These are phyloP conservation scores for Cetoscarus ocellatus DNA, from an alignment of 2,797 vertebrate genomes.

Conservation along the genomic window DNA sequence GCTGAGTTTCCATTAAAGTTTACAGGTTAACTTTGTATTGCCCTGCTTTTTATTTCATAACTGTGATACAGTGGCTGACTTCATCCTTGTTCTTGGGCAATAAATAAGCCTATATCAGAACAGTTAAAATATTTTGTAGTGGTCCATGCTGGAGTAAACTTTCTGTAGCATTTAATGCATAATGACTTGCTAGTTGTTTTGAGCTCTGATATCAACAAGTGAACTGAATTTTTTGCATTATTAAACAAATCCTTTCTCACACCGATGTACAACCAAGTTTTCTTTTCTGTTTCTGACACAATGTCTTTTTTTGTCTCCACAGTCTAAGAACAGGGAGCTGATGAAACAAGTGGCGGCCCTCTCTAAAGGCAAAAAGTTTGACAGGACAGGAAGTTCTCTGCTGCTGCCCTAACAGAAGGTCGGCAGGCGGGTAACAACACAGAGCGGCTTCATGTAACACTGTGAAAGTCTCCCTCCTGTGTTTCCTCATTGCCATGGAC, in stretches of 20 bases:
- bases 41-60: neutral
- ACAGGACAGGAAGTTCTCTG: slow-evolving; percentile 93
- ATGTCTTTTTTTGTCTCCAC: slow-evolving; percentile 50
- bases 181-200: too few species aligned
- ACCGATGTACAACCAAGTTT: neutral
- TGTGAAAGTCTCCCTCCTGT: slow-evolving; percentile 84
- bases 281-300: neutral
- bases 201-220: too few species aligned
- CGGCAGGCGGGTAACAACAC: slow-evolving; percentile 48
- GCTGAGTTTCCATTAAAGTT: slow-evolving; percentile 7
- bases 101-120: neutral
- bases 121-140: too few species aligned
- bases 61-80: neutral
- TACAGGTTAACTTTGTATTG: neutral
- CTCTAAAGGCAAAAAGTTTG: slow-evolving; percentile 99
- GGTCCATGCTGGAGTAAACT: neutral
- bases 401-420: slow-evolving; percentile 91
- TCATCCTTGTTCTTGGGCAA: neutral
- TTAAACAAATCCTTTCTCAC: neutral
- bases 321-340: slow-evolving; percentile 98
- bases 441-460: slow-evolving; percentile 82
- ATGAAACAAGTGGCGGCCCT: slow-evolving; percentile 98
- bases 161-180: neutral
- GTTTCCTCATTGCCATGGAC: slow-evolving; percentile 69
- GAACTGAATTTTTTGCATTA: too few species aligned